Conservation (phyloP, 2,113 vertebrate genomes). For the Pachypanchax playfairii region DNA sequence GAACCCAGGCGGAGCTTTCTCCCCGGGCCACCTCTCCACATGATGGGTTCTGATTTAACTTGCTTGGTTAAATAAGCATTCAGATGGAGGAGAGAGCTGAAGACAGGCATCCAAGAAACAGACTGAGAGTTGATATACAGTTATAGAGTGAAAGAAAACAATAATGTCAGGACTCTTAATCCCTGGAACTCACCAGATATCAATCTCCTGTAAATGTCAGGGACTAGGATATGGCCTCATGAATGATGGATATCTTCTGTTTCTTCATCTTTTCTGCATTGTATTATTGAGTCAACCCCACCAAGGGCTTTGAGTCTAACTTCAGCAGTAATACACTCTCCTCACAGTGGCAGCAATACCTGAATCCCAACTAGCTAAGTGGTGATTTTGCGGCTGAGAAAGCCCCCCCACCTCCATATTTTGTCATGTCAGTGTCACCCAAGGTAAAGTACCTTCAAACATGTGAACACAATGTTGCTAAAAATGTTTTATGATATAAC, state of each 20-base stretch:
- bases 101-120: too few relatives aligned
- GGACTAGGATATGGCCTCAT: conserved; percentile 60
- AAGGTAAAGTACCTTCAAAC: neutral
- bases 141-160: conserved; percentile 24
- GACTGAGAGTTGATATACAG: conserved; percentile 23
- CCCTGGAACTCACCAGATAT: conserved; percentile 61
- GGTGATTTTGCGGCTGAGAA: conserved; percentile 10
- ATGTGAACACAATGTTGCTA: neutral
- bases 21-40: conserved; percentile 21
- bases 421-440: conserved; percentile 2
- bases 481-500: neutral
- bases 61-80: conserved; percentile 48
- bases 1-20: neutral
- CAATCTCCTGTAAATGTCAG: conserved; percentile 77
- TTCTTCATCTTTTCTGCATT: conserved; percentile 40
- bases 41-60: conserved; percentile 36
- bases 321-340: conserved; percentile 56
- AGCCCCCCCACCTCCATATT: too few relatives aligned
- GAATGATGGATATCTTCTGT: conserved; percentile 76
- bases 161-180: conserved; percentile 64
- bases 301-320: conserved; percentile 53
- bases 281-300: conserved; percentile 60
- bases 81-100: neutral
- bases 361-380: conserved; percentile 58
- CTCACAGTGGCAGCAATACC: conserved; percentile 43